A percentile compares a stretch with the other conserved stretches of the same genome.
phyloP scores from a whole-genome alignment of 2,797 vertebrate species.

The Yasuhikotakia modesta region DNA sequence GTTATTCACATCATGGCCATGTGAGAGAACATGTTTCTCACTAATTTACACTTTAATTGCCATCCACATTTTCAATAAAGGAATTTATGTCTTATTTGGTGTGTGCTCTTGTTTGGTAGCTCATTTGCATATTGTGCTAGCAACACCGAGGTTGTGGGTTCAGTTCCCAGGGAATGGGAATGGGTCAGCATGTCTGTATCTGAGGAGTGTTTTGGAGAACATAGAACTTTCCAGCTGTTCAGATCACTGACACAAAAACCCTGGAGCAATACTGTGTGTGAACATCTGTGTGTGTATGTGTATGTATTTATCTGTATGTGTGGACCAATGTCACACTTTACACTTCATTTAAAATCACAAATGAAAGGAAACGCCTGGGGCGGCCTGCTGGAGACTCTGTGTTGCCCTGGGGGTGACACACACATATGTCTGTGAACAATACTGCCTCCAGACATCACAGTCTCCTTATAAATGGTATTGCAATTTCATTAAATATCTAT shows the following conservation, averaged over 20 bases:
- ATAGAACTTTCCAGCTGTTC: conserved; percentile 46
- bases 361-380: conserved; percentile 36
- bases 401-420: conserved; percentile 25
- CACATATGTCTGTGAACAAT: conserved; percentile 37
- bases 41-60: conserved; percentile 19
- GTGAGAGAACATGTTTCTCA: neutral
- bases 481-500: neutral
- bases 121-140: no score
- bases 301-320: conserved; percentile 13
- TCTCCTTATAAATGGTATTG: no score
- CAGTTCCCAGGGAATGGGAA: neutral
- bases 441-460: neutral
- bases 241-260: conserved; percentile 47
- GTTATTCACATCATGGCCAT: neutral
- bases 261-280: conserved; percentile 13
- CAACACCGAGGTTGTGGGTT: no score
- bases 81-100: conserved; percentile 5
- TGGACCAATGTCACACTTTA: neutral
- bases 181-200: conserved; percentile 28
- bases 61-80: neutral
- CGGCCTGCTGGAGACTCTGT: conserved; percentile 31
- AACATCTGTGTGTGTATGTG: conserved; percentile 7
- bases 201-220: conserved; percentile 41
- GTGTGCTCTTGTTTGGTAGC: neutral
- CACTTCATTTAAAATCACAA: conserved; percentile 14